A percentile compares a stretch with the other conserved stretches of the same genome.
These are phyloP conservation scores for Cassiopea andromeda DNA, from an alignment of 30 jellyfish, hydroid and myxozoan species.

Conservation along the genomic window DNA sequence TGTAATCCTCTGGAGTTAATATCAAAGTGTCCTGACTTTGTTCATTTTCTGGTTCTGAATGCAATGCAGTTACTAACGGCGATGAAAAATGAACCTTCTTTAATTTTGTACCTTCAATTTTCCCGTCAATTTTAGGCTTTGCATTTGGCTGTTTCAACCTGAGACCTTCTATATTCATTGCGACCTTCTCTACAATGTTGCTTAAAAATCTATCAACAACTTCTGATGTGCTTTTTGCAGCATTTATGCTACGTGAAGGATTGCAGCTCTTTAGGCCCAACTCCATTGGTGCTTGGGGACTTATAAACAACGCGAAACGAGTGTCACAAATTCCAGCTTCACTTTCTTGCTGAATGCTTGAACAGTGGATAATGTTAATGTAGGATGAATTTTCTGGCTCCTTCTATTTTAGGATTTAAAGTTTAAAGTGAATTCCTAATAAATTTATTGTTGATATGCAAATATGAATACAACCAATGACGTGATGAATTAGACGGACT, in stretches of 20 bases:
- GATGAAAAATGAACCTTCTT: not conserved
- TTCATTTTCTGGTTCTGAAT: not conserved
- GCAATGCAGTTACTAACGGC: not conserved
- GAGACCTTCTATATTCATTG: not conserved
- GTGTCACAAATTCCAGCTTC: too few relatives aligned
- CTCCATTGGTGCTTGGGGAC: not conserved
- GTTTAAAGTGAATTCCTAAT: too few relatives aligned
- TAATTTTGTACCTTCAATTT: not conserved
- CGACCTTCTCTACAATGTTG: not conserved
- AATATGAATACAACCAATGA: too few relatives aligned
- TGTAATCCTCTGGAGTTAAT: not conserved
- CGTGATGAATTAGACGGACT: too few relatives aligned
- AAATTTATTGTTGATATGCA: too few relatives aligned
- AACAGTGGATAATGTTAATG: too few relatives aligned
- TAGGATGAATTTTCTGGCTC: too few relatives aligned
- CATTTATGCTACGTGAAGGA: not conserved
- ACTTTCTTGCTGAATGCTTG: too few relatives aligned
- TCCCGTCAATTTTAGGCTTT: not conserved
- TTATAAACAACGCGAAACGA: too few relatives aligned
- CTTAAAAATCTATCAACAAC: not conserved
- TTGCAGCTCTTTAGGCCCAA: not conserved
- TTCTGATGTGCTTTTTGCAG: not conserved
- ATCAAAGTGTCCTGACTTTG: not conserved
- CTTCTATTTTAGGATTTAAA: too few relatives aligned
- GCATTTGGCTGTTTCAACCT: not conserved